These are phyloP conservation scores for Eulimnadia texana DNA, from an alignment of 1,140 invertebrate genomes.

Conservation along the genomic window DNA sequence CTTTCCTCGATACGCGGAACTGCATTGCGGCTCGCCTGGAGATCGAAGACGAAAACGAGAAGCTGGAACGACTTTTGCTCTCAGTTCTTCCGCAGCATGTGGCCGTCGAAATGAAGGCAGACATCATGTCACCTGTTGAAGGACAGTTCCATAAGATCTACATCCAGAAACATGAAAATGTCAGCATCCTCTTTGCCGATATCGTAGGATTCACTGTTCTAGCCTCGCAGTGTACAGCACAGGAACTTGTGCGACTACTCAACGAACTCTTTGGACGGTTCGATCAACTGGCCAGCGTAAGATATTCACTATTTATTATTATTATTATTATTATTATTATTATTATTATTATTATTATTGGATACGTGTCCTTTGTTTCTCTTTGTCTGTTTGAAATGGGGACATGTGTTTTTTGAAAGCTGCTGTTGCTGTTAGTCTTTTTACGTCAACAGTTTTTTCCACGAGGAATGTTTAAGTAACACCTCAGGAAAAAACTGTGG, in stretches of 20 bases:
- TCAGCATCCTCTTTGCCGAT: slow-evolving; percentile 77
- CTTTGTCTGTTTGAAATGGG: no score
- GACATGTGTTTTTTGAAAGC: no score
- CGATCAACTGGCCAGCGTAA: slow-evolving; percentile 57
- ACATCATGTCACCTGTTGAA: slow-evolving; percentile 80
- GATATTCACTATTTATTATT: no score
- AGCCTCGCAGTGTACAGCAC: slow-evolving; percentile 77
- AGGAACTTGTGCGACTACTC: slow-evolving; percentile 77
- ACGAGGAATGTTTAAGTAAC: no score
- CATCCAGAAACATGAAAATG: slow-evolving; percentile 86
- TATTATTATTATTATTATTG: no score
- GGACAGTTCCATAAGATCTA: slow-evolving; percentile 93
- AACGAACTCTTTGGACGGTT: slow-evolving; percentile 91
- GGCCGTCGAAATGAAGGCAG: slow-evolving; percentile 89
- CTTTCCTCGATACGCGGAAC: slow-evolving; percentile 80
- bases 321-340: no score
- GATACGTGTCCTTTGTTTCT: no score
- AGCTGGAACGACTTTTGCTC: slow-evolving; percentile 70
- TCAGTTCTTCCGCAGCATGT: slow-evolving; percentile 89
- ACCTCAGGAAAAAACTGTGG: no score
- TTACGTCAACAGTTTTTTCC: no score
- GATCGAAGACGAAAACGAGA: slow-evolving; percentile 90
- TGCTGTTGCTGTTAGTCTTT: no score
- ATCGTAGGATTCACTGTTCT: slow-evolving; percentile 90
- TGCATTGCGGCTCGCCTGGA: slow-evolving; percentile 80